phyloP scores from a whole-genome alignment of 2,888 invertebrate species.

The Polydrusus pterygomalis region DNA sequence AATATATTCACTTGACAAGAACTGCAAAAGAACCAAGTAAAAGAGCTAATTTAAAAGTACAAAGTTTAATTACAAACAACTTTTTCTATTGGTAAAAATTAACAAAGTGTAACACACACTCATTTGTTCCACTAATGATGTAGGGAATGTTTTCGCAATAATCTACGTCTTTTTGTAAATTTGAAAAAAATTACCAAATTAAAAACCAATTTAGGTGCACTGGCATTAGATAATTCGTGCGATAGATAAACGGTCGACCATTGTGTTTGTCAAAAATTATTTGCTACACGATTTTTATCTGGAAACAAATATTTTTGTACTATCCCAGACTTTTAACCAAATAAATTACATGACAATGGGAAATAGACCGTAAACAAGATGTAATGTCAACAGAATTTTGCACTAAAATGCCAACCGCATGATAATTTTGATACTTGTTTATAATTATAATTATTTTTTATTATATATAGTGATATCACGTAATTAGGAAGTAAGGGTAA shows the following conservation, averaged over 20 bases:
- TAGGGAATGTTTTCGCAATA: conserved; percentile 46
- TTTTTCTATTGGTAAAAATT: conserved; percentile 37
- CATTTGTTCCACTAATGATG: conserved; percentile 37
- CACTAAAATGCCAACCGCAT: neutral
- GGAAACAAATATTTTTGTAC: conserved; percentile 26
- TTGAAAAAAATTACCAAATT: conserved; percentile 30
- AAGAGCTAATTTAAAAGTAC: neutral
- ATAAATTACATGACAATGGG: conserved; percentile 15
- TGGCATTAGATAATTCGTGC: conserved; percentile 31
- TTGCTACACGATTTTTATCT: conserved; percentile 33
- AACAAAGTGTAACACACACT: conserved; percentile 36
- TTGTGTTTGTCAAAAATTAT: conserved; percentile 29
- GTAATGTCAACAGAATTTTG: conserved; percentile 22
- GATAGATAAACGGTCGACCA: conserved; percentile 30
- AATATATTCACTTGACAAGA: too few relatives aligned
- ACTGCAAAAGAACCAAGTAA: conserved; percentile 1
- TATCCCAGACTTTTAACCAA: conserved; percentile 30
- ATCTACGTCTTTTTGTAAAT: conserved; percentile 44
- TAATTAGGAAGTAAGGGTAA: neutral
- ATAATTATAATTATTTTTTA: conserved; percentile 3
- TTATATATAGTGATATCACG: conserved; percentile 3
- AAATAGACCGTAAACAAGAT: conserved; percentile 24
- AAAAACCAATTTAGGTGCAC: conserved; percentile 18
- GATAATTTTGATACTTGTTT: neutral
- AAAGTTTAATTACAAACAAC: conserved; percentile 39